Evolutionary conservation across 2,888 invertebrate genomes (phyloP), one percentile per base, ranked within the genome.

Genomic region (Caenorhabditis sp.): DNA sequence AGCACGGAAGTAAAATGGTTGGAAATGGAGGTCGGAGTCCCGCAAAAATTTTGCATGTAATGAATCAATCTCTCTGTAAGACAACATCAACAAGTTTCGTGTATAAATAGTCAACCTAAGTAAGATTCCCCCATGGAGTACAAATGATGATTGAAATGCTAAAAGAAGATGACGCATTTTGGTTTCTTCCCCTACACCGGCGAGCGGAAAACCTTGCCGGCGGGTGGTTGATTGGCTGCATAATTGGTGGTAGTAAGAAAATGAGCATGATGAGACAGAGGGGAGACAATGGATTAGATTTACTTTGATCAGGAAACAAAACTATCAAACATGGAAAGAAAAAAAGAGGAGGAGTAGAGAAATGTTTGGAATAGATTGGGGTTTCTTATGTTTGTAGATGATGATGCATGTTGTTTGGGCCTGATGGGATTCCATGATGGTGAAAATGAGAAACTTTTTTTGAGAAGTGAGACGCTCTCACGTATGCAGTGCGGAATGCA

Each of bases 231-330:
- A 66, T 47, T 47, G 47, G 66, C 49, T 49, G 66, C 31, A 66
- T 66, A 66, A 66, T 66, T 66, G 66, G 49, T 49, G 14, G 49
- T 56, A 69, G 69, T 38, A 38, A 38, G 38, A 59, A 41, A 19
- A 63, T 58, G 44, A 54, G 49, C 51, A 68, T 10, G 54, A 24
- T 31, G 54, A 64, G 0, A 19, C 7, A 24, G 22, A 47, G 14
- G 12, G n/a, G n/a, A n/a, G n/a, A 26, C 19, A 28, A 35, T 51
- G 10, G 51, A 75, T 56, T 75, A 19, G 56, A 66, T 75, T 75
- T 75, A 75, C 75, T 66, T 75, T 75, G 75, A 66, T 66, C 75
- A 56, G 12, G 49, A 28, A 66, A 61, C 44, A 24, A 38, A 28
- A 28, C 10, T 7, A 16, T 44, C 41, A 41, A 44, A 63, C 16